Evolutionary conservation across 2,888 invertebrate genomes (phyloP), one percentile per base, ranked within the genome.

Genomic region (Meteorus colon): DNA sequence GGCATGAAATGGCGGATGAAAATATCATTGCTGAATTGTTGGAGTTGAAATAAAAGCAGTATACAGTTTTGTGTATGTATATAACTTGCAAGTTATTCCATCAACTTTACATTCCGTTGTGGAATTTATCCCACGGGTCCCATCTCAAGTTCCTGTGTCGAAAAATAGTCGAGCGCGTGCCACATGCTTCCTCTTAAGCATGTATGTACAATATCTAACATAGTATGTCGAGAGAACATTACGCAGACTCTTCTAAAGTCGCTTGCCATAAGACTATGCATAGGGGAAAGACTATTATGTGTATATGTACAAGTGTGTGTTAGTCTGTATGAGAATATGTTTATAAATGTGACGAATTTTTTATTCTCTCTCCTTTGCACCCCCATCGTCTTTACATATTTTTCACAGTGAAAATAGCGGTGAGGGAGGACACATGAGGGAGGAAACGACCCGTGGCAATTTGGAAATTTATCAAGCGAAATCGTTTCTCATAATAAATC

Each of bases 381-480:
- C 12, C 24, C 12, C 19, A 16, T 19, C 66, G 14, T 66, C 14
- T 45, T 41, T 29, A 24, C 27, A 41, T 66, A 41, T 45, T 66
- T 27, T 66, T 27, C 37, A 41, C 37, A 16, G 66, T 2, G 2
- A 55, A 55, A 55, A 24, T 16, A 63, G 16, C 8, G 55, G 19
- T 8, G 8, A 41, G 41, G 8, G 24, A 41, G 19, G n/a, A 19
- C 19, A 19, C 37, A 63, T 34, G 29, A 63, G 34, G 34, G 34
- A 63, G 19, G 31, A 68, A 68, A 48, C 45, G 31, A 31, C 51
- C 51, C 51, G 31, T 62, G 45, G 60, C 69, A 62, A 74, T 74
- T 74, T 69, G 63, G 27, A 60, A 63, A 74, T 67, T 74, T 74
- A 68, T 74, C 74, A 69, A 68, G 67, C 41, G 62, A 27, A 68